Conservation (phyloP, 2,113 vertebrate genomes). For the Oenanthe melanoleuca region DNA sequence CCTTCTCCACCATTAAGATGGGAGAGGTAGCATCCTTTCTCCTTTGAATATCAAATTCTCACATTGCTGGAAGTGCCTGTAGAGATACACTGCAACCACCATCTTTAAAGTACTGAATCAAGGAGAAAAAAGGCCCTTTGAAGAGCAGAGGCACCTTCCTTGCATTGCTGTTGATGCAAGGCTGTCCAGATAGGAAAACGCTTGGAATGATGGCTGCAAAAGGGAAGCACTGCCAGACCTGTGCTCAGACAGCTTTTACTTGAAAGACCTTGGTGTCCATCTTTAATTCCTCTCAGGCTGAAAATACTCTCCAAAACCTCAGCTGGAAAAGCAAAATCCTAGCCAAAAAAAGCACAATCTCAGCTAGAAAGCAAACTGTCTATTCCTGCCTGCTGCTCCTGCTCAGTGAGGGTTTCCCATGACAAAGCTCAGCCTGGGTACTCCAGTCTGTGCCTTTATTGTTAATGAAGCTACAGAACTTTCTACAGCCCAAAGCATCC, state of each 20-base stretch:
- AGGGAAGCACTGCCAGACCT: neutral
- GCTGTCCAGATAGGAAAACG: neutral
- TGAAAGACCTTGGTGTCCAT: neutral
- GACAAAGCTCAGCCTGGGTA: neutral
- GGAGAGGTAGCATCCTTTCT: neutral
- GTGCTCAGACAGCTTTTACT: neutral
- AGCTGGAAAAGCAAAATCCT: neutral
- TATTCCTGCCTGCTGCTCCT: neutral
- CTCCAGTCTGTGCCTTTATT: neutral
- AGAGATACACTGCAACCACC: neutral
- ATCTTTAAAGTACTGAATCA: neutral
- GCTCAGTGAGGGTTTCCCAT: neutral
- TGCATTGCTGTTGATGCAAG: neutral
- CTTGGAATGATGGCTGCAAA: neutral
- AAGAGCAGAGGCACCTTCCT: neutral
- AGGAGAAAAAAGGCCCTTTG: neutral
- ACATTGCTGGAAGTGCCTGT: neutral
- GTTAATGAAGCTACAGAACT: neutral
- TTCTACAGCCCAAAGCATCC: neutral
- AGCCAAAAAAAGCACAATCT: neutral
- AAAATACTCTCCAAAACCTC: neutral
- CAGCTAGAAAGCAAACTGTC: neutral
- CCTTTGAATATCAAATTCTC: neutral
- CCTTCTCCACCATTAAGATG: neutral
- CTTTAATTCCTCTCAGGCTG: neutral